Evolutionary conservation across 2,797 vertebrate species (phyloP).

Genomic region (Muscicapa comitata): DNA sequence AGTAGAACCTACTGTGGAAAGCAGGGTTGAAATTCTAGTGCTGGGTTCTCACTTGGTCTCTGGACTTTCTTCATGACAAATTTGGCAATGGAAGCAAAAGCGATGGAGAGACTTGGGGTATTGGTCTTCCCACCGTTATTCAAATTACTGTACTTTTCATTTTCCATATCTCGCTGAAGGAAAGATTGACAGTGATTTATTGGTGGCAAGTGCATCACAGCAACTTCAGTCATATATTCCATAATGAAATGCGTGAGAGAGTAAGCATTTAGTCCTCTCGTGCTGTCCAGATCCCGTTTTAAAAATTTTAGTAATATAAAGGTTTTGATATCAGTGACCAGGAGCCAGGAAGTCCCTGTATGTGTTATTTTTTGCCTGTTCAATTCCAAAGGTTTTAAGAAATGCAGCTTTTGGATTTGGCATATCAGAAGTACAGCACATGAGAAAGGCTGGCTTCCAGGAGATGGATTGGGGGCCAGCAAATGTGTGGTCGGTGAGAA

Average conservation of each 20-base stretch:
- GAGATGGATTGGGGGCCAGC: neutral
- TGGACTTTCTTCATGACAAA: conserved; percentile 34
- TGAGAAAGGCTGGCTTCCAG: neutral
- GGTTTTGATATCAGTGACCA: neutral
- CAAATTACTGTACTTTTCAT: conserved; percentile 66
- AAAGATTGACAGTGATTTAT: conserved; percentile 70
- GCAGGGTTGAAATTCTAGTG: neutral
- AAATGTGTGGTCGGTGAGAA: neutral
- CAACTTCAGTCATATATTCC: conserved; percentile 71
- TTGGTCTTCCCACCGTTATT: conserved; percentile 68
- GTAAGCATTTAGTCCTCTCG: neutral
- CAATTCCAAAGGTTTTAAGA: neutral
- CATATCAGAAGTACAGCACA: neutral
- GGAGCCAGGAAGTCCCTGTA: neutral
- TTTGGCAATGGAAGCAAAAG: conserved; percentile 38
- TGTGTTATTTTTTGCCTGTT: neutral
- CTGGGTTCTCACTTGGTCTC: neutral
- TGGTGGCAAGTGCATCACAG: conserved; percentile 41
- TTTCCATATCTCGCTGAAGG: conserved; percentile 68
- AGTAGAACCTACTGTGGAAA: neutral
- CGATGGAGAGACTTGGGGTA: conserved; percentile 52
- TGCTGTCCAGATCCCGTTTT: neutral
- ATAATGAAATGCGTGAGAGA: conserved; percentile 30
- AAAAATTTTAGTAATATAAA: neutral
- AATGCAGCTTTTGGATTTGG: neutral